Evolutionary conservation across 2,888 invertebrate species (phyloP).

Genomic region (Oxycera nigricornis): DNA sequence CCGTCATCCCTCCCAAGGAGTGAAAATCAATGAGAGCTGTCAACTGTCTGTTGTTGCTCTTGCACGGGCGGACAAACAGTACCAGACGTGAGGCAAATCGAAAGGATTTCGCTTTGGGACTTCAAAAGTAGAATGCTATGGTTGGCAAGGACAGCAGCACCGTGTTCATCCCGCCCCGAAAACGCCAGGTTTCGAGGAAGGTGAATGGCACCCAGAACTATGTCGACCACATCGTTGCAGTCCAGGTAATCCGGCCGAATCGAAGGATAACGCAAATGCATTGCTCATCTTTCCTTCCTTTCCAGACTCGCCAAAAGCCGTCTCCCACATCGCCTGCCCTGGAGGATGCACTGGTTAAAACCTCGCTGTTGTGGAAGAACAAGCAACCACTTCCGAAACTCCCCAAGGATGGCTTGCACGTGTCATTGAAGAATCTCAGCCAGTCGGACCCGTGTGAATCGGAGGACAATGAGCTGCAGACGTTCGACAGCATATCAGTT

Average conservation of each 20-base stretch:
- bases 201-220: slow-evolving; percentile 65
- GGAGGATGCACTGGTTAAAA: slow-evolving; percentile 59
- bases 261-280: too few relatives aligned
- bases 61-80: neutral
- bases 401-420: slow-evolving; percentile 51
- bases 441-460: slow-evolving; percentile 65
- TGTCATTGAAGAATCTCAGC: slow-evolving; percentile 41
- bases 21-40: neutral
- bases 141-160: slow-evolving; percentile 55
- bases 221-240: slow-evolving; percentile 70
- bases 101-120: neutral
- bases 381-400: slow-evolving; percentile 62
- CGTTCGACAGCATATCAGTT: slow-evolving; percentile 55
- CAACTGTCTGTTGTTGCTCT: neutral
- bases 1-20: too few relatives aligned
- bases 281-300: neutral
- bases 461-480: slow-evolving; percentile 59
- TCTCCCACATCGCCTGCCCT: slow-evolving; percentile 60
- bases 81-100: neutral
- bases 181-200: slow-evolving; percentile 67
- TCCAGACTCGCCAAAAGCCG: slow-evolving; percentile 57
- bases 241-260: slow-evolving; percentile 62
- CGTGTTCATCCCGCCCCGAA: slow-evolving; percentile 68
- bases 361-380: slow-evolving; percentile 61
- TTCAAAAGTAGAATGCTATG: slow-evolving; percentile 48